A percentile compares a stretch with the other conserved stretches of the same genome.
These are phyloP conservation scores for Ditula angustiorana DNA, from an alignment of 2,888 invertebrate genomes.

Conservation along the genomic window DNA sequence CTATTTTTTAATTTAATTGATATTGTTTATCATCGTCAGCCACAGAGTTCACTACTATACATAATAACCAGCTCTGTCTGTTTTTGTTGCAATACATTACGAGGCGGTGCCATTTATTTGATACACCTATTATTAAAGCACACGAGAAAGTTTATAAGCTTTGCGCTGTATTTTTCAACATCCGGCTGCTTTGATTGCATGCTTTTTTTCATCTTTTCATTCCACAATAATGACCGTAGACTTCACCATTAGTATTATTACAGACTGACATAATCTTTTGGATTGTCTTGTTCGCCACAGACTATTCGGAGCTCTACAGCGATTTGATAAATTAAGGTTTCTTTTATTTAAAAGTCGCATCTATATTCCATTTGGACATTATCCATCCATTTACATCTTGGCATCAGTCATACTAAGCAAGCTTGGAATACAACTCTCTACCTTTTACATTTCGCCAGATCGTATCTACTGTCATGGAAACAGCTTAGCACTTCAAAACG, in stretches of 20 bases:
- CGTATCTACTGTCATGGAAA: constrained; percentile 15
- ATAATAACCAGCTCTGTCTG: constrained; percentile 18
- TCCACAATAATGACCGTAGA: constrained; percentile 28
- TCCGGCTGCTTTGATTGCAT: constrained; percentile 43
- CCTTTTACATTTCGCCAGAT: constrained; percentile 3
- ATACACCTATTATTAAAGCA: constrained; percentile 35
- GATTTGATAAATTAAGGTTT: not conserved
- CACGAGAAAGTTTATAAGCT: constrained; percentile 44
- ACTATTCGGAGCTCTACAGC: not conserved
- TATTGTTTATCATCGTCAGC: not conserved
- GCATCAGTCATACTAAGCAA: not conserved
- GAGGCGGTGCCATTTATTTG: constrained; percentile 25
- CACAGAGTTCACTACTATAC: not conserved
- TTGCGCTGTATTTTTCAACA: constrained; percentile 42
- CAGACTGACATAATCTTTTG: constrained; percentile 17
- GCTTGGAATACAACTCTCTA: not conserved
- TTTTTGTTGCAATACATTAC: constrained; percentile 29
- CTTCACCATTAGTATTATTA: constrained; percentile 16
- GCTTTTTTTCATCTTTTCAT: constrained; percentile 31
- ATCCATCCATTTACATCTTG: not conserved
- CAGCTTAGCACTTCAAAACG: constrained; percentile 32
- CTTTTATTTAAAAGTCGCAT: not conserved
- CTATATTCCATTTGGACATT: not conserved
- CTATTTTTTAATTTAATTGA: not conserved
- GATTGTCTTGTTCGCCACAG: not conserved